Conservation (phyloP, 2,113 vertebrate species). For the Candoia aspera region DNA sequence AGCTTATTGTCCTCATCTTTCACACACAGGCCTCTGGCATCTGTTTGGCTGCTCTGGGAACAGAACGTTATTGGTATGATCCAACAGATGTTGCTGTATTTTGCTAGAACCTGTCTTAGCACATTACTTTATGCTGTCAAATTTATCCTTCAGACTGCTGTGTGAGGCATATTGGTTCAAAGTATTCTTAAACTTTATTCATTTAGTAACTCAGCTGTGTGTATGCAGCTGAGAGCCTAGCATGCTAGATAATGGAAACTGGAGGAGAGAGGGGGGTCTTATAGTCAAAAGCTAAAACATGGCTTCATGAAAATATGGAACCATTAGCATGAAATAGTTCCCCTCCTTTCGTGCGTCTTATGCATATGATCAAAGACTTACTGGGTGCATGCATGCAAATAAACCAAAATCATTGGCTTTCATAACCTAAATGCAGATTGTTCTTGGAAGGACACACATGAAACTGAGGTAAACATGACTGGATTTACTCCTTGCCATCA, state of each 20-base stretch:
- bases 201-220: not conserved
- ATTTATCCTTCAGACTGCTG: not conserved
- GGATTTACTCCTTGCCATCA: not conserved
- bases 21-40: not conserved
- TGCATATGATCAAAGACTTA: not conserved
- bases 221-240: not conserved
- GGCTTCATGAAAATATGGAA: not conserved
- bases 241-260: not conserved
- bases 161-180: not conserved
- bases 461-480: not conserved
- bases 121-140: slow-evolving; percentile 30
- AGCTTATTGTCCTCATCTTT: not conserved
- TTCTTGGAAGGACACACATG: not conserved
- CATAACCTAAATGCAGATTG: not conserved
- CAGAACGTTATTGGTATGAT: not conserved
- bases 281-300: not conserved
- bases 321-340: not conserved
- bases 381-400: not conserved
- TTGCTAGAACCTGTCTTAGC: slow-evolving; percentile 36
- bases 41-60: not conserved
- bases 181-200: not conserved
- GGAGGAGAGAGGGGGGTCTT: not conserved
- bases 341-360: not conserved
- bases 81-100: not conserved
- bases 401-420: not conserved